Evolutionary conservation across 2,797 vertebrate species (phyloP).

Genomic region (Enoplosus armatus): DNA sequence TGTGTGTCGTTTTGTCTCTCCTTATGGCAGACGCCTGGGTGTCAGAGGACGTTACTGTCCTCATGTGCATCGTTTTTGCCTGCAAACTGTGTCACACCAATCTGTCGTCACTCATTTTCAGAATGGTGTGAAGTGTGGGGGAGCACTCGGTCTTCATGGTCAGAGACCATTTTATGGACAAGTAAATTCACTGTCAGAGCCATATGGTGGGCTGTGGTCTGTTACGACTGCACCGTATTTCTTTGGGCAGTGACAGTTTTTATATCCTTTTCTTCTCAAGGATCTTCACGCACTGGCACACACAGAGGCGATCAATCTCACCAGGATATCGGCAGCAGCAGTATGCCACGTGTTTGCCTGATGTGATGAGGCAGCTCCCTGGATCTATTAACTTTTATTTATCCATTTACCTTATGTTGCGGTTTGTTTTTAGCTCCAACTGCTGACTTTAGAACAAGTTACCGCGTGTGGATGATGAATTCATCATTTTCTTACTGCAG

Average conservation of each 20-base stretch:
- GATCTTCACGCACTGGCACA: constrained; percentile 7
- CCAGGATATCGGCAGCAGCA: not conserved
- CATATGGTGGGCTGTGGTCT: constrained; percentile 31
- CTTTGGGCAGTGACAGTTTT: constrained; percentile 38
- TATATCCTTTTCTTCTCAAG: constrained; percentile 21
- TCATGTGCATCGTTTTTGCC: constrained; percentile 38
- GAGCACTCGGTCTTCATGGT: constrained; percentile 35
- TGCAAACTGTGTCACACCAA: constrained; percentile 48
- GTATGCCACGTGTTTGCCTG: not conserved
- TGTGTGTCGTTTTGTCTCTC: not conserved
- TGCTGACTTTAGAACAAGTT: not conserved
- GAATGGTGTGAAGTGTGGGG: constrained; percentile 43
- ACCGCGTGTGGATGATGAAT: not conserved
- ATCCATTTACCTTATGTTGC: not conserved
- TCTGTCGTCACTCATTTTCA: constrained; percentile 49
- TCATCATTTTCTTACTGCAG: not conserved
- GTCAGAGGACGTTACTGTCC: constrained; percentile 37
- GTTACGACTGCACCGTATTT: constrained; percentile 41
- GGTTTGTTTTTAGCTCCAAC: not conserved
- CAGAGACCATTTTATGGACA: constrained; percentile 51
- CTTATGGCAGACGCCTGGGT: constrained; percentile 24
- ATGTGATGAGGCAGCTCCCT: constrained; percentile 17
- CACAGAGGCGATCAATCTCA: constrained; percentile 13
- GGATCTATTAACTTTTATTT: constrained; percentile 4
- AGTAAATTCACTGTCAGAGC: constrained; percentile 34